Evolutionary conservation across 2,888 invertebrate genomes (phyloP).

Genomic region (Melitaea athalia): DNA sequence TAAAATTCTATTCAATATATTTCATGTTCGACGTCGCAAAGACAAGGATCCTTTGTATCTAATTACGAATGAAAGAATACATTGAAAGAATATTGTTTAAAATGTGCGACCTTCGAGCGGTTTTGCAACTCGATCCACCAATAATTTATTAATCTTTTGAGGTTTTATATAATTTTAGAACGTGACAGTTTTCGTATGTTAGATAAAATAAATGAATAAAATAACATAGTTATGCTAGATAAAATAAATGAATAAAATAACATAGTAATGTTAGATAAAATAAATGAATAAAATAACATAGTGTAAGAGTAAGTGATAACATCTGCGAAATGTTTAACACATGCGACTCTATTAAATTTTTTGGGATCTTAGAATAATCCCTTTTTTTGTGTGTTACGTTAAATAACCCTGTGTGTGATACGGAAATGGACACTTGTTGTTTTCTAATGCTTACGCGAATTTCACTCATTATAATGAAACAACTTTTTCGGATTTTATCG

Average conservation of each 20-base stretch:
- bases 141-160: not conserved
- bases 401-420: no score
- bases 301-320: no score
- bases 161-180: not conserved
- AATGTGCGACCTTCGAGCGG: conserved; percentile 35
- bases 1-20: conserved; percentile 8
- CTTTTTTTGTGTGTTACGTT: no score
- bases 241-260: not conserved
- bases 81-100: conserved; percentile 35
- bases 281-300: not conserved
- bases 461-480: no score
- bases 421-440: no score
- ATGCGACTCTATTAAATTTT: no score
- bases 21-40: conserved; percentile 18
- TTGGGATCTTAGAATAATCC: no score
- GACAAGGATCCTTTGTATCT: conserved; percentile 37
- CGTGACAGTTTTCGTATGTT: not conserved
- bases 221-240: no score
- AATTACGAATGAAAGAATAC: conserved; percentile 40
- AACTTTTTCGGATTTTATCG: no score
- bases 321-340: no score
- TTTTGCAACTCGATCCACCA: conserved; percentile 28
- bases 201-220: not conserved
- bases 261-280: not conserved
- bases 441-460: no score